These are phyloP conservation scores for Vireo griseus DNA, from an alignment of 2,797 vertebrate genomes.

Conservation along the genomic window DNA sequence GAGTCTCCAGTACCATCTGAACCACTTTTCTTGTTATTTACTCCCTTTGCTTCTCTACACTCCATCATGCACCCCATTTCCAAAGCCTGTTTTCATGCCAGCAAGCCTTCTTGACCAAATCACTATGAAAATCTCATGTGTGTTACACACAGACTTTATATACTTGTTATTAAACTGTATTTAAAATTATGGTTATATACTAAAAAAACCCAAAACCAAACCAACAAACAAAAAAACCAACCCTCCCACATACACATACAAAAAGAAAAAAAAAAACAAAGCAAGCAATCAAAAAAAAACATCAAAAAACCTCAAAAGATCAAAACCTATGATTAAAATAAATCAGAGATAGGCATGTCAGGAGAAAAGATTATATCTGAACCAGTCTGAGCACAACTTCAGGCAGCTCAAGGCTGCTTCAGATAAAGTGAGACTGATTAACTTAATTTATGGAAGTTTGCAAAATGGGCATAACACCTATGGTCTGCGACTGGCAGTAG, in stretches of 20 bases:
- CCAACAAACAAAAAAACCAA: neutral
- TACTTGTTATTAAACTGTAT: neutral
- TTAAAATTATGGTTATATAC: neutral
- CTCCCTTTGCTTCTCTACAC: neutral
- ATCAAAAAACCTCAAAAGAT: neutral
- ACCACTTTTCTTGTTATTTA: neutral
- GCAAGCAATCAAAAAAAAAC: neutral
- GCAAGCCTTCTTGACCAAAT: neutral
- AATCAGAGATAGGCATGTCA: neutral
- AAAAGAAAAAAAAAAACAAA: neutral
- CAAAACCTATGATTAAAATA: neutral
- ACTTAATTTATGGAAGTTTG: neutral
- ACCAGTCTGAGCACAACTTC: neutral
- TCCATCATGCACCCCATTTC: neutral
- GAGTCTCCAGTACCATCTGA: neutral
- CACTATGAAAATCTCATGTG: neutral
- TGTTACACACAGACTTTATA: neutral
- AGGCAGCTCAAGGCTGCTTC: neutral
- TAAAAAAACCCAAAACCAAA: neutral
- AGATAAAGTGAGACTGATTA: neutral
- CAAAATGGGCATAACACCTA: neutral
- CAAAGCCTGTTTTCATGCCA: neutral
- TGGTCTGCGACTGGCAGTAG: neutral
- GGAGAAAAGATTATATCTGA: neutral
- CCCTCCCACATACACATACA: too few species aligned